phyloP scores from a whole-genome alignment of 2,888 invertebrate genomes.

The Pinctada fucata region DNA sequence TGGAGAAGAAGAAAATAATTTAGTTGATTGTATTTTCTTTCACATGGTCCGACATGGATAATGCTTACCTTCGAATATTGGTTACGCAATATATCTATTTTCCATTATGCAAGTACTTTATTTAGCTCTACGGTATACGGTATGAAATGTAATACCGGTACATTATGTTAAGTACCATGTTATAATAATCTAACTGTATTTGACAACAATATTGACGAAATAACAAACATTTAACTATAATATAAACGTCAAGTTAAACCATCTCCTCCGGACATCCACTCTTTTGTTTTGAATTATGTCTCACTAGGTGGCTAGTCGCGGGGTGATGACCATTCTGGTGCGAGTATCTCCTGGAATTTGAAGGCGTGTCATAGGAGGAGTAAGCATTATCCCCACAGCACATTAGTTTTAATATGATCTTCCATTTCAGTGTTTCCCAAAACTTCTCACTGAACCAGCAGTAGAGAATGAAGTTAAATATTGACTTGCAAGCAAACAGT shows the following conservation, averaged over 20 bases:
- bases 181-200: too few relatives aligned
- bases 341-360: background rate
- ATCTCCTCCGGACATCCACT: background rate
- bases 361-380: background rate
- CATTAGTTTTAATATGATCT: conserved; percentile 43
- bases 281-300: background rate
- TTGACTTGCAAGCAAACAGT: conserved; percentile 69
- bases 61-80: too few relatives aligned
- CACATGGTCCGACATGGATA: too few relatives aligned
- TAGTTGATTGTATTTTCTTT: too few relatives aligned
- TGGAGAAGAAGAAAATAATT: too few relatives aligned
- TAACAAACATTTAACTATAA: too few relatives aligned
- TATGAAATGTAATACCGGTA: too few relatives aligned
- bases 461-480: conserved; percentile 74
- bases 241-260: background rate
- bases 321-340: background rate
- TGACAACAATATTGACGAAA: too few relatives aligned
- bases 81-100: too few relatives aligned
- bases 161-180: too few relatives aligned
- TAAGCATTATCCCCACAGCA: background rate
- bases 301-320: background rate
- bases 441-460: conserved; percentile 77
- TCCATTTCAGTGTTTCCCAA: conserved; percentile 72
- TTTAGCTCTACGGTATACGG: too few relatives aligned
- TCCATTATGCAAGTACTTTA: too few relatives aligned